Evolutionary conservation across 2,797 vertebrate species (phyloP).

Genomic region (Melanotaenia boesemani): DNA sequence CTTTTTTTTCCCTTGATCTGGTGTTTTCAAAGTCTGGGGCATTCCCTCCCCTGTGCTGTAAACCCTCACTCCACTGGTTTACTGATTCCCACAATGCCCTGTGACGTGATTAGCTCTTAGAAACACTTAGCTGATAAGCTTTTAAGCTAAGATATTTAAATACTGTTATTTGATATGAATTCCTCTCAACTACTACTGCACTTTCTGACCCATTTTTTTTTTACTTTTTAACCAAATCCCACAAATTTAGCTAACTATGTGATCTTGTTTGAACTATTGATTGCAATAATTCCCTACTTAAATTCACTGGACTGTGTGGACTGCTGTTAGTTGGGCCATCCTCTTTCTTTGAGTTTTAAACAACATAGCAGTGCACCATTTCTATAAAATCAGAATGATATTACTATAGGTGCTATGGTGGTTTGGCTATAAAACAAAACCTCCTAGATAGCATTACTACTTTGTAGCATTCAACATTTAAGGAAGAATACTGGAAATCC

Average conservation of each 20-base stretch:
- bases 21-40: not conserved
- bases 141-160: not conserved
- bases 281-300: not conserved
- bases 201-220: not conserved
- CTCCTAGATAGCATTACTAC: not conserved
- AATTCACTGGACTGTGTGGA: not conserved
- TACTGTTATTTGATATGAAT: not conserved
- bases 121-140: not conserved
- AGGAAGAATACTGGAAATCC: constrained; percentile 15
- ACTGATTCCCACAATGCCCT: not conserved
- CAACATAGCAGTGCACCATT: not conserved
- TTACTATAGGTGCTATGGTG: not conserved
- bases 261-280: not conserved
- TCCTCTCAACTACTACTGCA: too few relatives aligned
- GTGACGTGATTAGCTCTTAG: not conserved
- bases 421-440: constrained; percentile 36
- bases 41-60: not conserved
- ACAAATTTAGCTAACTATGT: not conserved
- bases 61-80: not conserved
- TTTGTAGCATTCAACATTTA: constrained; percentile 37
- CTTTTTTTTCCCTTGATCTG: not conserved
- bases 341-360: not conserved
- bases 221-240: not conserved
- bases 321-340: too few relatives aligned
- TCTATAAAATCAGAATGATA: constrained; percentile 4